phyloP scores from a whole-genome alignment of 2,888 invertebrate species.

The Emmelina monodactyla region DNA sequence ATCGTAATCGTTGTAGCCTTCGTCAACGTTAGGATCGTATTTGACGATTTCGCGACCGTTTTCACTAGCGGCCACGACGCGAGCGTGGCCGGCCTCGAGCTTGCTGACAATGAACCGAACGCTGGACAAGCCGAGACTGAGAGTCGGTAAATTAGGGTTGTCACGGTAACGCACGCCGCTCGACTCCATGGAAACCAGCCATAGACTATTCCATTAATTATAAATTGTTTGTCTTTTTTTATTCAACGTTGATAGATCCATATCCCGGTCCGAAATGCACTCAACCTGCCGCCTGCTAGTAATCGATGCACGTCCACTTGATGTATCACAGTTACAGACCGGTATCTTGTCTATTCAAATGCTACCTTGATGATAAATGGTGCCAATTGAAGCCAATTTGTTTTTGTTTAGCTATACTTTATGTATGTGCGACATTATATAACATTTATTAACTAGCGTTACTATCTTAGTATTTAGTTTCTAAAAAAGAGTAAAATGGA shows the following conservation, averaged over 20 bases:
- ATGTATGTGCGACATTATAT: too few species aligned
- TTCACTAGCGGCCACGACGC: conserved; percentile 28
- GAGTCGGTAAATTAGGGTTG: conserved; percentile 39
- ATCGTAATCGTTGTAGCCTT: conserved; percentile 34
- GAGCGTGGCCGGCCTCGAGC: conserved; percentile 48
- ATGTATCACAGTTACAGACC: conserved; percentile 14
- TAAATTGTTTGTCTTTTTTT: conserved; percentile 14
- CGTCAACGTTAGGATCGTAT: conserved; percentile 38
- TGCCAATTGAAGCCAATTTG: conserved; percentile 18
- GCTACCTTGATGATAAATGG: conserved; percentile 17
- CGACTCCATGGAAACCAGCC: conserved; percentile 54
- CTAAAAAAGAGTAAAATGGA: too few species aligned
- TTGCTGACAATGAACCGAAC: conserved; percentile 58
- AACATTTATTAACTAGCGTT: too few species aligned
- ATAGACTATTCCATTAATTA: conserved; percentile 36
- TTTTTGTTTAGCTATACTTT: conserved; percentile 18
- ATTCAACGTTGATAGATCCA: neutral
- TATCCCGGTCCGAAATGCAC: conserved; percentile 34
- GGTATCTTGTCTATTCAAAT: conserved; percentile 10
- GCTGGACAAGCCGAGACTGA: conserved; percentile 52
- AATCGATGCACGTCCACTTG: conserved; percentile 31
- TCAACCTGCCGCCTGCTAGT: conserved; percentile 21
- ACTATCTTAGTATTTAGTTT: too few species aligned
- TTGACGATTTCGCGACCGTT: conserved; percentile 34
- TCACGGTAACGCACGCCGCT: conserved; percentile 49